Evolutionary conservation across 2,113 vertebrate genomes (phyloP).

Genomic region (Syngnathus scovelli): DNA sequence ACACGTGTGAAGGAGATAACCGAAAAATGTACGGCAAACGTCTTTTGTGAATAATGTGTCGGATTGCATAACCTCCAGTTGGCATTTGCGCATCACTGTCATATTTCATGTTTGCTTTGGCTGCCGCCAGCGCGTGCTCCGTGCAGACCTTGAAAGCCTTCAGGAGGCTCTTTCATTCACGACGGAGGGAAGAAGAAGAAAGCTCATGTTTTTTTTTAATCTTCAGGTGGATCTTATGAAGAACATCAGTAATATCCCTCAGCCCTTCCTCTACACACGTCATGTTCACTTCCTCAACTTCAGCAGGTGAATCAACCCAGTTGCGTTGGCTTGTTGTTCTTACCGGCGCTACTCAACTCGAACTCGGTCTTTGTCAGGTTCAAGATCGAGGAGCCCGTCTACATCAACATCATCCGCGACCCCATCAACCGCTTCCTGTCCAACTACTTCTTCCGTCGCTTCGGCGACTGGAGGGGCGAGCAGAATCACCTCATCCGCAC

Average conservation of each 20-base stretch:
- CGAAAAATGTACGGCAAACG: background rate
- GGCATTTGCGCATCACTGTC: constrained; percentile 17
- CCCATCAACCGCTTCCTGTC: constrained; percentile 94
- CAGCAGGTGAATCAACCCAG: constrained; percentile 75
- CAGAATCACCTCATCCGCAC: constrained; percentile 98
- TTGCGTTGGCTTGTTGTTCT: background rate
- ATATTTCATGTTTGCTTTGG: constrained; percentile 35
- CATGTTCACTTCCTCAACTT: constrained; percentile 99
- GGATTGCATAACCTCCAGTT: constrained; percentile 11
- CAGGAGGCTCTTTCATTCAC: constrained; percentile 12
- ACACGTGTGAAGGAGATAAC: background rate
- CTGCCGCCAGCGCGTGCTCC: constrained; percentile 15
- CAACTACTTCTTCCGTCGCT: constrained; percentile 98
- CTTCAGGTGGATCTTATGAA: constrained; percentile 91
- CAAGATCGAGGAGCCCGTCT: constrained; percentile 92
- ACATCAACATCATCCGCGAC: constrained; percentile 97
- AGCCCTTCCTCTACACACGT: constrained; percentile 95
- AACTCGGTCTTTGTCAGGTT: constrained; percentile 73
- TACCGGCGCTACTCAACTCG: no score
- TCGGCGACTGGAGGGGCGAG: constrained; percentile 96
- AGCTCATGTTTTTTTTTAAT: constrained; percentile 3
- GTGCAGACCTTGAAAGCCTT: constrained; percentile 31
- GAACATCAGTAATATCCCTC: constrained; percentile 91
- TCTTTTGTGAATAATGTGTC: background rate
- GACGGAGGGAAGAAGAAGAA: constrained; percentile 18